A percentile compares a stretch with the other conserved stretches of the same genome.
Evolutionary conservation across 2,113 vertebrate genomes (phyloP).

Genomic region (Phylloscopus whistleri): DNA sequence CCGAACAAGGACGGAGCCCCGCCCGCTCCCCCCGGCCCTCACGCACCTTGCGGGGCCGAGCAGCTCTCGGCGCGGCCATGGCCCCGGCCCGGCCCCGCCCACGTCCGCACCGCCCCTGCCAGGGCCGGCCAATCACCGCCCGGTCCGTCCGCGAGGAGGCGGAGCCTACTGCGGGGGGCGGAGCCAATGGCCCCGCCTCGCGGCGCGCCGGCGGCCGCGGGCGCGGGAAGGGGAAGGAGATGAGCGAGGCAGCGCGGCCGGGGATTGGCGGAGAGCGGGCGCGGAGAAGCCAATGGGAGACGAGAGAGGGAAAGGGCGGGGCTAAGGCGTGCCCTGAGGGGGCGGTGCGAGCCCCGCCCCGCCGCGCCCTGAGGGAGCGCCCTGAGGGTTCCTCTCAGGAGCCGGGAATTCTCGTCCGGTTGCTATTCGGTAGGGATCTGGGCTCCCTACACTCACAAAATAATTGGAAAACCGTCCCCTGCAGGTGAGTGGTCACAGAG

Average conservation of each 20-base stretch:
- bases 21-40: rapidly evolving
- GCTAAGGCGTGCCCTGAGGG: neutral
- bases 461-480: neutral
- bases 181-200: rapidly evolving
- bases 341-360: neutral
- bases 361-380: neutral
- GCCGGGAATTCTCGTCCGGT: rapidly evolving
- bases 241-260: rapidly evolving
- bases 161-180: rapidly evolving
- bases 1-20: rapidly evolving
- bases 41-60: neutral
- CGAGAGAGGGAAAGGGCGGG: neutral
- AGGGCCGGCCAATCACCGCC: neutral
- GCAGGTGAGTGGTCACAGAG: neutral
- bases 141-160: neutral
- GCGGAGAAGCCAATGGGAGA: neutral
- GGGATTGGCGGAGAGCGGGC: neutral
- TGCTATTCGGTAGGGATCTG: rapidly evolving
- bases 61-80: neutral
- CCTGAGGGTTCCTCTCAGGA: rapidly evolving
- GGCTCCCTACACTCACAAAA: rapidly evolving
- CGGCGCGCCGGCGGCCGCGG: neutral
- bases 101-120: rapidly evolving
- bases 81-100: neutral
- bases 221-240: neutral